Evolutionary conservation across 2,888 invertebrate species (phyloP), one percentile per base, ranked within the genome.

Genomic region (Harpalus rubripes): DNA sequence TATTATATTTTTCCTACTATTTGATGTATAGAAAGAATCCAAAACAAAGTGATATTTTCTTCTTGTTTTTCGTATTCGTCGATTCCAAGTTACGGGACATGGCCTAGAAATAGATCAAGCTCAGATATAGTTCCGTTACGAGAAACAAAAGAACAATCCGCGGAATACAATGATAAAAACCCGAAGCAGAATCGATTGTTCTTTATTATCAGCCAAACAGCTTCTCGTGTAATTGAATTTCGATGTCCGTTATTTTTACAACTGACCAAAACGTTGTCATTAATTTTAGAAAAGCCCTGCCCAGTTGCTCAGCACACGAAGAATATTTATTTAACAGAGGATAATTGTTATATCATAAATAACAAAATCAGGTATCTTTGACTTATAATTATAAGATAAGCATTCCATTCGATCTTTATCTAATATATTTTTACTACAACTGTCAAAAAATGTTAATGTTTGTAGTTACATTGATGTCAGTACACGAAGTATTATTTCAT

Each of bases 181-280:
- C 58, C 58, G 41, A 52, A 78, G 78, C 32, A 32, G 58, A 78
- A 78, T 78, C 78, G 78, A 78, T 78, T 78, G 78, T 78, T 78
- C 78, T 78, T 78, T 78, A 74, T 74, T 74, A 78, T 78, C 78
- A 78, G 78, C 15, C 32, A 56, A 78, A 78, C 78, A 78, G 58
- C 78, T 78, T 58, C 18, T 78, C 72, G 56, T 78, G 78, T 78
- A 78, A 78, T 78, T 78, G 78, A 78, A 78, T 78, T 78, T 78
- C 78, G 78, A 26, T 78, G 78, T 78, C 78, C 78, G 78, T 78
- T 78, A 78, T 78, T 58, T 74, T 78, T 78, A 78, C 78, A 78
- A 58, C 78, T 26, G 58, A 78, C 78, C 58, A 58, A 58, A 78
- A 58, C 26, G n/a, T 56, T 26, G 58, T 78, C 78, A 78, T 78